phyloP scores from a whole-genome alignment of 2,113 vertebrate species.

The Myotis yumanensis region DNA sequence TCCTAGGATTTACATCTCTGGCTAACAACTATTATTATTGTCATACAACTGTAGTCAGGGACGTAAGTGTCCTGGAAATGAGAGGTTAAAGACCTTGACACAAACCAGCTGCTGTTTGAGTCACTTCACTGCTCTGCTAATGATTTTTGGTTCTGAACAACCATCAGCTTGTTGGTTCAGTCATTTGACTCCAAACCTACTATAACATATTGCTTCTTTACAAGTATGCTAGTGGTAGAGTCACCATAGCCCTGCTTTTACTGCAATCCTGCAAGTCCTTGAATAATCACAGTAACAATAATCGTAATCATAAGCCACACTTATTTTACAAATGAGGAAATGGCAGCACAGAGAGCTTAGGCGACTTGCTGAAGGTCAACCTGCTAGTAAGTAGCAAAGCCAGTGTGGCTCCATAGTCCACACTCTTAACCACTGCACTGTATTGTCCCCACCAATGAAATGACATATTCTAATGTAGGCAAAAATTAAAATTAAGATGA shows the following conservation, averaged over 20 bases:
- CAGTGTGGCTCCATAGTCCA: not conserved
- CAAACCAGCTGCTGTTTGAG: not conserved
- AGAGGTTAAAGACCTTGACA: constrained; percentile 20
- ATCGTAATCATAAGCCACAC: not conserved
- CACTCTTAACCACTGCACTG: not conserved
- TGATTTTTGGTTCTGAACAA: constrained; percentile 31
- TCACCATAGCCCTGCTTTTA: not conserved
- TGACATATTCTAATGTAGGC: not conserved
- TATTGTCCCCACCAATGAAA: not conserved
- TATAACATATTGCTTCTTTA: not conserved
- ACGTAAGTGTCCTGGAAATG: not conserved
- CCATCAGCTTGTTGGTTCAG: constrained; percentile 24
- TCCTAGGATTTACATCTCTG: not conserved
- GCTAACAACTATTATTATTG: not conserved
- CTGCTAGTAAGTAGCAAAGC: not conserved
- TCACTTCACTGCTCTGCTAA: constrained; percentile 23
- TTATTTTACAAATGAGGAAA: not conserved
- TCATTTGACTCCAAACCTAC: not conserved
- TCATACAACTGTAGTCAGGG: not conserved
- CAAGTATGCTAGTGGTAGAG: not conserved
- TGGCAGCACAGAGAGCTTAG: not conserved
- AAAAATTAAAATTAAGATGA: constrained; percentile 3
- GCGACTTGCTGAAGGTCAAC: not conserved
- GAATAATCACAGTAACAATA: not conserved
- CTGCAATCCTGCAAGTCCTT: not conserved